Percentiles rank a stretch among this genome's conserved stretches.
Evolutionary conservation across 2,797 vertebrate species (phyloP).

Genomic region (Cossypha heuglini): DNA sequence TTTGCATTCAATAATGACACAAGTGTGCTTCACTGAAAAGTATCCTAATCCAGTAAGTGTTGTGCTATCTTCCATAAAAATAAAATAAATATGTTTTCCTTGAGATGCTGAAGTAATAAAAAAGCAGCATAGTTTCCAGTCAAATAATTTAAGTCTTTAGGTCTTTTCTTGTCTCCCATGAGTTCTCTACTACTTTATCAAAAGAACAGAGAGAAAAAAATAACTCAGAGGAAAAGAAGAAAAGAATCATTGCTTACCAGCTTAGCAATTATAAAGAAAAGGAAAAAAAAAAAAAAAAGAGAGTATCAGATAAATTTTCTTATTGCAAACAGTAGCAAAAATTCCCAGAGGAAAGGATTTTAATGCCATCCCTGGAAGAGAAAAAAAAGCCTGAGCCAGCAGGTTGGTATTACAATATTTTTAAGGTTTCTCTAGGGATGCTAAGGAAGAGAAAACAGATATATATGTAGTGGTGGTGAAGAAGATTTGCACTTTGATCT

Average conservation of each 20-base stretch:
- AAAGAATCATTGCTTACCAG: constrained; percentile 41
- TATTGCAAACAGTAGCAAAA: constrained; percentile 43
- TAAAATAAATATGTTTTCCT: neutral
- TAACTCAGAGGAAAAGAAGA: constrained; percentile 25
- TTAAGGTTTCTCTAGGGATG: constrained; percentile 38
- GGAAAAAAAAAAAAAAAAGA: constrained; percentile 7
- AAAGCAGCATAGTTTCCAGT: constrained; percentile 35
- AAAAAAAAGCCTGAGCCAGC: constrained; percentile 43
- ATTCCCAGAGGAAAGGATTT: constrained; percentile 18
- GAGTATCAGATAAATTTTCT: constrained; percentile 50
- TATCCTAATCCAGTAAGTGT: constrained; percentile 4
- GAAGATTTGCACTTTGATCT: neutral
- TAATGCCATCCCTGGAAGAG: constrained; percentile 13
- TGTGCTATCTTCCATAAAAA: constrained; percentile 20
- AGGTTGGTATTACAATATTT: constrained; percentile 38
- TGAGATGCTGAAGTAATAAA: constrained; percentile 32
- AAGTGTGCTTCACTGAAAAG: neutral
- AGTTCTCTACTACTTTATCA: constrained; percentile 9
- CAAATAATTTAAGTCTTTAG: constrained; percentile 57
- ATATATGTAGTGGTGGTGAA: neutral
- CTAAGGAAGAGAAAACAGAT: neutral
- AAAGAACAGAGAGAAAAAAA: constrained; percentile 44
- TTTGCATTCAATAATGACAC: neutral
- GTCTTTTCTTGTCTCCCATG: constrained; percentile 24
- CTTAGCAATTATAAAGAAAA: constrained; percentile 51